phyloP scores from a whole-genome alignment of 35 echinoderm and acorn worm species.

The Apostichopus californicus region DNA sequence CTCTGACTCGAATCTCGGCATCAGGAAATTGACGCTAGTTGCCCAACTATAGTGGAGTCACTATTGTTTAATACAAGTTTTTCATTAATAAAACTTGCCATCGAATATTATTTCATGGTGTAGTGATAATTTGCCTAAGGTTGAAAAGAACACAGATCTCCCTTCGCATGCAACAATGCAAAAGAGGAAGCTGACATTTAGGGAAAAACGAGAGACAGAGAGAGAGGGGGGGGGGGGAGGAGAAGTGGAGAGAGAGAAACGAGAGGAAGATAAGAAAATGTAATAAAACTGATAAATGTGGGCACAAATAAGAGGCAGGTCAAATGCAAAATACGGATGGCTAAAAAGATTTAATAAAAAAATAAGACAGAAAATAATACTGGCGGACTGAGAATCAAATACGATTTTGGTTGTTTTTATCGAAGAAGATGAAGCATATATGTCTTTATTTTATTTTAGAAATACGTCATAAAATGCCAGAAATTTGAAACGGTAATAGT shows the following conservation, averaged over 20 bases:
- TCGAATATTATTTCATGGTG: constrained; percentile 44
- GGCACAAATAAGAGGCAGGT: too few relatives aligned
- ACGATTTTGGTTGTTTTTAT: too few relatives aligned
- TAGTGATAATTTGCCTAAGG: constrained; percentile 39
- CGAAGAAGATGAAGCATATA: too few relatives aligned
- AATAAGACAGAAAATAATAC: too few relatives aligned
- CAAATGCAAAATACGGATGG: too few relatives aligned
- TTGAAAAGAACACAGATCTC: constrained; percentile 11
- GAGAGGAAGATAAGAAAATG: neutral
- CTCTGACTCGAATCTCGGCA: constrained; percentile 19
- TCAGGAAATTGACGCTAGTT: constrained; percentile 37
- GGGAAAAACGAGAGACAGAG: neutral
- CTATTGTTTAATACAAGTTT: constrained; percentile 40
- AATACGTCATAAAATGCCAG: too few relatives aligned
- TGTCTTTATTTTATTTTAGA: too few relatives aligned
- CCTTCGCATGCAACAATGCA: constrained; percentile 3
- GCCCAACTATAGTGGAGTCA: constrained; percentile 29
- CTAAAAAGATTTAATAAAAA: too few relatives aligned
- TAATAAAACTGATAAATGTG: too few relatives aligned
- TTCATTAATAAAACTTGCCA: constrained; percentile 56
- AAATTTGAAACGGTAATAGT: too few relatives aligned
- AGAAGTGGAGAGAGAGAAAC: neutral
- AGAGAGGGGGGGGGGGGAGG: neutral
- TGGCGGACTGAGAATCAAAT: too few relatives aligned
- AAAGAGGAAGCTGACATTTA: constrained; percentile 23